Evolutionary conservation across 2,797 vertebrate species (phyloP).

Genomic region (Delichon dasypus): DNA sequence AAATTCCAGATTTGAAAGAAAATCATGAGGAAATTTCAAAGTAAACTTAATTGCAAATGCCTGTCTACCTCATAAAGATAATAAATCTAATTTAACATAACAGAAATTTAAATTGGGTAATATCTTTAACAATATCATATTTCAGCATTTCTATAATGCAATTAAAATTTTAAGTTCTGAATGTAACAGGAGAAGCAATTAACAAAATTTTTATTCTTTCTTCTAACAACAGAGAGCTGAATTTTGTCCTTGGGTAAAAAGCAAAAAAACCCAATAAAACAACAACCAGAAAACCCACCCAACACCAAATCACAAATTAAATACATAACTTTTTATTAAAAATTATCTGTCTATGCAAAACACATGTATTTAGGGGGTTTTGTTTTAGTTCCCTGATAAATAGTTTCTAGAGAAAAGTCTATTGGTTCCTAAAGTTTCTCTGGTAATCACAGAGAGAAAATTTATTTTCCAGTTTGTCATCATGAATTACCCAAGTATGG

Average conservation of each 20-base stretch:
- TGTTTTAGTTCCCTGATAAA: background rate
- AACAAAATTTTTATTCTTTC: background rate
- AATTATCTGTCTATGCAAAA: background rate
- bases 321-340: background rate
- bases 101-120: background rate
- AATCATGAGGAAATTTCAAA: background rate
- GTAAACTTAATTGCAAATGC: background rate
- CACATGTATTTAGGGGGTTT: rapidly evolving
- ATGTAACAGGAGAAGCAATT: background rate
- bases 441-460: background rate
- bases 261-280: rapidly evolving
- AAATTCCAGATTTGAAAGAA: background rate
- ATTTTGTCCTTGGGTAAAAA: background rate
- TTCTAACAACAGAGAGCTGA: background rate
- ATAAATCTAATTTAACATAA: background rate
- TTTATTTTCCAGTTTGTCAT: background rate
- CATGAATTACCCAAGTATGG: background rate
- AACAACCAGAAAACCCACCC: rapidly evolving
- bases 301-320: background rate
- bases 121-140: background rate
- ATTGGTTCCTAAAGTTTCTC: background rate
- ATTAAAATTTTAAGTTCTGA: background rate
- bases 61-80: background rate
- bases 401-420: background rate
- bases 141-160: background rate